These are phyloP conservation scores for Enteromius unitaeniatus DNA, from an alignment of 2,797 vertebrate genomes.

Conservation along the genomic window DNA sequence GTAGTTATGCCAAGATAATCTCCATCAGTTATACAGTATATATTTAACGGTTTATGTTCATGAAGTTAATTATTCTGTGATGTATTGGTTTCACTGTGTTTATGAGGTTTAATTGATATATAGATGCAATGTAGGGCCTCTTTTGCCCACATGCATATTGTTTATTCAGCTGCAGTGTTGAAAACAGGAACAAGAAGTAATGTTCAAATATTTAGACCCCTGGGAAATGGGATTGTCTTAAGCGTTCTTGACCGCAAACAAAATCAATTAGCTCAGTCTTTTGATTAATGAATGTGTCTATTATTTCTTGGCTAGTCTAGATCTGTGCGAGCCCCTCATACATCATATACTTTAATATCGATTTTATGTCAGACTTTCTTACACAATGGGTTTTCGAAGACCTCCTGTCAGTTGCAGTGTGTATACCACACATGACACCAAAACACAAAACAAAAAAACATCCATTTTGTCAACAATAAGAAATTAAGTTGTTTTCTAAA, in stretches of 20 bases:
- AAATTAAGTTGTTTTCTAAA: not conserved
- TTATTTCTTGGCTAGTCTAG: constrained; percentile 2
- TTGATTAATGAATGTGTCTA: constrained; percentile 25
- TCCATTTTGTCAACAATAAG: not conserved
- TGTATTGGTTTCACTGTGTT: not conserved
- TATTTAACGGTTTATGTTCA: not conserved
- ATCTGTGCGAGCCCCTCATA: not conserved
- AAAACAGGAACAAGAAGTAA: not conserved
- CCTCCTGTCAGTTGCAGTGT: not conserved
- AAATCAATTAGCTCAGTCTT: constrained; percentile 12
- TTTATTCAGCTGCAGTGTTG: not conserved
- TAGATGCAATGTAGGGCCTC: not conserved
- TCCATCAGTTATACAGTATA: not conserved
- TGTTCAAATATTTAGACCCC: constrained; percentile 4
- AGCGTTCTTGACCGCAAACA: not conserved
- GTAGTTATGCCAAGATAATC: not conserved
- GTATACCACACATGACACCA: not conserved
- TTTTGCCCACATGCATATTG: not conserved
- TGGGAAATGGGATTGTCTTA: not conserved
- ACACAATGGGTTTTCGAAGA: constrained; percentile 8
- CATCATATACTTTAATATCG: constrained; percentile 14
- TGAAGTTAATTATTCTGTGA: not conserved
- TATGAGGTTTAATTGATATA: not conserved
- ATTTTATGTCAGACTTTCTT: not conserved
- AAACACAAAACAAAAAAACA: not conserved